Conservation (phyloP, 2,888 invertebrate genomes). For the Petrolisthes manimaculis region DNA sequence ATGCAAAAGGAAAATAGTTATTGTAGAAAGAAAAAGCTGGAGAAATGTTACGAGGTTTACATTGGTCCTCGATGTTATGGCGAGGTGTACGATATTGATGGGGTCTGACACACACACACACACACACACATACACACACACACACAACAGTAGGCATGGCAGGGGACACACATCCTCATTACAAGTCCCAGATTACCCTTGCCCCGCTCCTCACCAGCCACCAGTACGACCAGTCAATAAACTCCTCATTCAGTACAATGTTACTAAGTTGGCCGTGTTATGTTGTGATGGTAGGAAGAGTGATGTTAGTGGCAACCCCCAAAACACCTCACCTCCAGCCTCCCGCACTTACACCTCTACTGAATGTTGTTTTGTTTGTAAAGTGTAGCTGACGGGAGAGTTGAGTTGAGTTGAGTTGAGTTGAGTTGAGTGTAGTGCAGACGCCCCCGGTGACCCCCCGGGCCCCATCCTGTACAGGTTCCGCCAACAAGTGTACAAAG, state of each 20-base stretch:
- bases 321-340: slow-evolving; percentile 17
- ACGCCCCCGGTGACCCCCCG: slow-evolving; percentile 19
- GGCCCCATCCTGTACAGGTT: slow-evolving; percentile 43
- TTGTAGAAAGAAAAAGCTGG: no score
- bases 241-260: neutral
- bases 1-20: no score
- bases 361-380: slow-evolving; percentile 50
- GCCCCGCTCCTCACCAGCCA: no score
- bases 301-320: neutral
- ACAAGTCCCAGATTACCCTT: slow-evolving; percentile 27
- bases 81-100: no score
- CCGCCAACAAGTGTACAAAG: slow-evolving; percentile 61
- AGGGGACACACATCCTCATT: neutral
- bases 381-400: slow-evolving; percentile 22
- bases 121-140: neutral
- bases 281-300: no score
- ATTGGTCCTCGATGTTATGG: no score
- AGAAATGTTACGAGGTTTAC: no score
- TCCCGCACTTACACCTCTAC: slow-evolving; percentile 34
- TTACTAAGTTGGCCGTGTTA: no score
- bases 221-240: neutral
- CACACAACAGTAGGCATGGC: neutral
- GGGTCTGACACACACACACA: no score
- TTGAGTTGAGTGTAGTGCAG: neutral
- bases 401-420: neutral